Conservation (phyloP, 1,140 invertebrate species). For the Portunus trituberculatus region DNA sequence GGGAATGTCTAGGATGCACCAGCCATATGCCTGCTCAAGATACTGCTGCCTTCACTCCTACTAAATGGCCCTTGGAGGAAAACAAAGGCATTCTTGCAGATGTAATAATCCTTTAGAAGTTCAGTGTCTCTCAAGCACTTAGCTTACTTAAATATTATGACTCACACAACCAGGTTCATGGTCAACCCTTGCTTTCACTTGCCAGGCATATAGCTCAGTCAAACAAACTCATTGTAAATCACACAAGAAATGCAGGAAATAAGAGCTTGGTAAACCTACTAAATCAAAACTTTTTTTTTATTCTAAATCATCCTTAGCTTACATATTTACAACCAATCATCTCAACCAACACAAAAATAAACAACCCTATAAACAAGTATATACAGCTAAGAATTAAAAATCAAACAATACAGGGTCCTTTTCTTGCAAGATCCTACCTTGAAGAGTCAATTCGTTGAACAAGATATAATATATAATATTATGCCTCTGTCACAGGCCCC, state of each 20-base stretch:
- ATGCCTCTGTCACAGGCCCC: constrained; percentile 49
- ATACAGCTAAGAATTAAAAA: constrained; percentile 60
- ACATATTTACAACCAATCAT: constrained; percentile 74
- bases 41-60: constrained; percentile 35
- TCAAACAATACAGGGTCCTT: neutral
- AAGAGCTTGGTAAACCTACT: constrained; percentile 63
- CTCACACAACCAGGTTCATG: neutral
- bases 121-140: constrained; percentile 14
- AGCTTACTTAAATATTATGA: constrained; percentile 25
- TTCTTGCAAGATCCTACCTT: constrained; percentile 32
- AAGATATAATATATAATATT: constrained; percentile 60
- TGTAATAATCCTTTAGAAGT: neutral
- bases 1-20: constrained; percentile 75
- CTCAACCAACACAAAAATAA: constrained; percentile 72
- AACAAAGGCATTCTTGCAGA: constrained; percentile 9
- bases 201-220: constrained; percentile 70
- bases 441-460: constrained; percentile 69
- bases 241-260: constrained; percentile 64
- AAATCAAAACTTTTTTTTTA: constrained; percentile 45
- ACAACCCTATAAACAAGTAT: constrained; percentile 74
- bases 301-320: constrained; percentile 57
- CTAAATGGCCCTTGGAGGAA: neutral
- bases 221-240: constrained; percentile 57
- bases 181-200: constrained; percentile 28
- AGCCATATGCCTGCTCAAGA: constrained; percentile 72